Evolutionary conservation across 2,888 invertebrate species (phyloP), one percentile per base, ranked within the genome.

Genomic region (Diarsia mendica): DNA sequence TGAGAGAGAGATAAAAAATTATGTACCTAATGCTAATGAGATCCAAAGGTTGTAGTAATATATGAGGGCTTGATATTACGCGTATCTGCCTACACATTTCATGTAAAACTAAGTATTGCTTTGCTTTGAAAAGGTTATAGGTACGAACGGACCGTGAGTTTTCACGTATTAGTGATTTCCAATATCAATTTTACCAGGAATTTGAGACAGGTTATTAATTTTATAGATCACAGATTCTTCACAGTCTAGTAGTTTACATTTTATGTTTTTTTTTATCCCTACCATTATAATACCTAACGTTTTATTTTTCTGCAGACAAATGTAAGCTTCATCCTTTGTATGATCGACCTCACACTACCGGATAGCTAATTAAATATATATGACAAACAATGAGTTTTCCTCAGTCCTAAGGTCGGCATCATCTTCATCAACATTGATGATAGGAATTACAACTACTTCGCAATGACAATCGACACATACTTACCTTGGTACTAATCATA

Each of bases 381-480:
- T 77, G 60, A 60, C 67, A 58, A 33, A 74, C 69, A 77, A 77
- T 78, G 75, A 72, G 46, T 83, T 88, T 88, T 82, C 87, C 87
- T 88, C 51, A 11, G 44, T 53, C 4, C 44, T 69, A 80, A 88
- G 84, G 87, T 75, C 80, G 3, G 23, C 63, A 28, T 83, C 82
- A 77, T 84, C 78, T 78, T 76, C 64, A 67, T 68, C 61, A 53
- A 58, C 64, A 80, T 77, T 65, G 66, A 74, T 88, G 87, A 83
- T 84, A 83, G 80, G 88, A 83, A 88, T 88, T 63, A 76, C 76
- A 85, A 83, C 67, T 48, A 80, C 60, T 67, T 77, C 33, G 13
- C 83, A 69, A 77, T 81, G 72, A 67, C 53, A 70, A 58, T 73
- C 9, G 53, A 63, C 39, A 76, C 70, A 44, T 23, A 74, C 69